phyloP scores from a whole-genome alignment of 2,113 vertebrate genomes.

The Erythrocercus mccallii region DNA sequence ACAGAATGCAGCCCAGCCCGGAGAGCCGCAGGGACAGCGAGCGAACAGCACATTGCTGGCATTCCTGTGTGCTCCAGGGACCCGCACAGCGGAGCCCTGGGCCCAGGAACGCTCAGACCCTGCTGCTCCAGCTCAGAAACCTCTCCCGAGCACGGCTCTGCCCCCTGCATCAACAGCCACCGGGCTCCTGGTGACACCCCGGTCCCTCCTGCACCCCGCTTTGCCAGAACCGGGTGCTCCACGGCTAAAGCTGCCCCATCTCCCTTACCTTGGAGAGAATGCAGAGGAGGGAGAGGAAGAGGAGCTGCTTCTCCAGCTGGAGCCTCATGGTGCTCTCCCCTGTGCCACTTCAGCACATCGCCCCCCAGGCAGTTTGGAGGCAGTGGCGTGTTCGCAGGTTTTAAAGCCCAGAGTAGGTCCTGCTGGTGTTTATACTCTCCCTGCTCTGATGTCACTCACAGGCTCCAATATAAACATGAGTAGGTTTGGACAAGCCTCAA shows the following conservation, averaged over 20 bases:
- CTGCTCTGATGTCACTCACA: conserved; percentile 71
- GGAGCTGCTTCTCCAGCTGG: conserved; percentile 49
- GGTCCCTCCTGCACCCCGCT: neutral
- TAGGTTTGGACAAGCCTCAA: conserved; percentile 68
- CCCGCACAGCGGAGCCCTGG: neutral
- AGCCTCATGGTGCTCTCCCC: conserved; percentile 55
- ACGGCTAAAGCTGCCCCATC: neutral
- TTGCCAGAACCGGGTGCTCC: neutral
- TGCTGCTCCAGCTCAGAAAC: neutral
- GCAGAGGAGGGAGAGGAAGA: conserved; percentile 62
- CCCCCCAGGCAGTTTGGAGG: conserved; percentile 45
- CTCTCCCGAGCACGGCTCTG: neutral
- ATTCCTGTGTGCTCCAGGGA: neutral
- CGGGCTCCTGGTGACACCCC: neutral
- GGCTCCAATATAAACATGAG: conserved; percentile 74
- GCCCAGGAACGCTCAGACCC: neutral
- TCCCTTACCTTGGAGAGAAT: conserved; percentile 71
- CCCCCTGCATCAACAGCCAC: neutral
- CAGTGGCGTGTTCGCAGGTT: conserved; percentile 37
- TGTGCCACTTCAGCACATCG: conserved; percentile 38
- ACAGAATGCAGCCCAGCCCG: neutral
- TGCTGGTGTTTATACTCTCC: conserved; percentile 71
- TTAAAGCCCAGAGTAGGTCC: conserved; percentile 46
- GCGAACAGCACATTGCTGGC: neutral
- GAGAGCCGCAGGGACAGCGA: neutral